Evolutionary conservation across 2,113 vertebrate genomes (phyloP).

Genomic region (Rhea americana): DNA sequence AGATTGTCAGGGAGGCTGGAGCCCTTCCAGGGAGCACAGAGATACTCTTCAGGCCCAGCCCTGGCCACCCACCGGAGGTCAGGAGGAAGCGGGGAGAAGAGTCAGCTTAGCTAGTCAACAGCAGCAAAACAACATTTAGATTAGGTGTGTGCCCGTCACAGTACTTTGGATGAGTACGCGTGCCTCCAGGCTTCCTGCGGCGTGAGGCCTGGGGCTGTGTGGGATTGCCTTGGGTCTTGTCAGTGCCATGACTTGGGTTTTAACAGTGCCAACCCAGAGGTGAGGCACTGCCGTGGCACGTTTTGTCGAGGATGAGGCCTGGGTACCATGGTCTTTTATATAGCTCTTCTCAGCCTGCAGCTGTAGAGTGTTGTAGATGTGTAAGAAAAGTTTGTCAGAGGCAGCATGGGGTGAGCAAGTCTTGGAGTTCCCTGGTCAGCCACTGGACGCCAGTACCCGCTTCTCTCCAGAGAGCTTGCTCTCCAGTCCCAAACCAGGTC

Average conservation of each 20-base stretch:
- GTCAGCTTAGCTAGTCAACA: not conserved
- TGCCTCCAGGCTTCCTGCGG: accelerated
- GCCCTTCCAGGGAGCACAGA: not conserved
- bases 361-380: accelerated
- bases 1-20: not conserved
- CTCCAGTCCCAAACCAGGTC: not conserved
- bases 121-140: too few species aligned
- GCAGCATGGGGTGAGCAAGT: not conserved
- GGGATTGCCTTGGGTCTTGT: not conserved
- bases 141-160: not conserved
- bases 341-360: not conserved
- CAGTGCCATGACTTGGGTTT: accelerated
- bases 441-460: accelerated
- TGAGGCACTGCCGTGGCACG: accelerated
- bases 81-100: not conserved
- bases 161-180: not conserved
- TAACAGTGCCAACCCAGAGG: not conserved
- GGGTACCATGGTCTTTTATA: accelerated
- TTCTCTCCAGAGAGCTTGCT: not conserved
- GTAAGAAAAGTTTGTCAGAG: not conserved
- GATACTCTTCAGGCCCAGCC: not conserved
- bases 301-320: not conserved
- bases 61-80: accelerated
- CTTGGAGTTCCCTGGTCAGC: not conserved
- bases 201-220: accelerated